Base-by-base conservation (phyloP, 2,888 invertebrate genomes). In the Volucella bombylans region DNA sequence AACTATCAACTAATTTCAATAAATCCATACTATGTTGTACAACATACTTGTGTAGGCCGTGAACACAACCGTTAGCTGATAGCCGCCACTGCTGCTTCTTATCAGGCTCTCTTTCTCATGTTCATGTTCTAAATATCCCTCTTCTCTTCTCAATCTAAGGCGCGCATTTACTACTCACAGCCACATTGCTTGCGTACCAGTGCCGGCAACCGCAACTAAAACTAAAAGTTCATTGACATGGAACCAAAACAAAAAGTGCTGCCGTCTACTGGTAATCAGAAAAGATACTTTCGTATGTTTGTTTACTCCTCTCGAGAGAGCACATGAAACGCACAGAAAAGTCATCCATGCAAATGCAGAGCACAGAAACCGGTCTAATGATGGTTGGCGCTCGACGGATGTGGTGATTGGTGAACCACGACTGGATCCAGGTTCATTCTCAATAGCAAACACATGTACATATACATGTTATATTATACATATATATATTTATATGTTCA, bases 231-330 rank as follows among this genome's bases (percentile, higher is more conserved):
- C 85, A 85, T 72, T 62, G 85, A 81, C 85, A 72, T 49, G 57
- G n/a, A 85, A 85, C 61, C 85, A 85, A 72, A 85, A 85, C 85
- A 85, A 85, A 81, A 77, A 64, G 81, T 85, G 81, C 80, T 81
- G 85, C 85, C 85, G 72, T 76, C 85, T 85, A 69, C 52, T 81
- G 85, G 85, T 49, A 67, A 52, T 67, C 55, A 31, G 15, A 50
- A 65, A 71, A 64, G 57, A 67, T 72, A 68, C 72, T 18, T 79
- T 52, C 39, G 49, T 50, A 71, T 59, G 31, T 18, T 14, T 65
- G 74, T 72, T 31, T 67, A 73, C 78, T 68, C 31, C 57, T 47
- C 72, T 73, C 57, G 61, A 43, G 11, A 62, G 31, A 67, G 57
- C 50, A 79, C 49, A 54, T 54, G 49, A 79, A 80, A 80, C 79